phyloP scores from a whole-genome alignment of 2,888 invertebrate genomes.

The Galeruca laticollis region DNA sequence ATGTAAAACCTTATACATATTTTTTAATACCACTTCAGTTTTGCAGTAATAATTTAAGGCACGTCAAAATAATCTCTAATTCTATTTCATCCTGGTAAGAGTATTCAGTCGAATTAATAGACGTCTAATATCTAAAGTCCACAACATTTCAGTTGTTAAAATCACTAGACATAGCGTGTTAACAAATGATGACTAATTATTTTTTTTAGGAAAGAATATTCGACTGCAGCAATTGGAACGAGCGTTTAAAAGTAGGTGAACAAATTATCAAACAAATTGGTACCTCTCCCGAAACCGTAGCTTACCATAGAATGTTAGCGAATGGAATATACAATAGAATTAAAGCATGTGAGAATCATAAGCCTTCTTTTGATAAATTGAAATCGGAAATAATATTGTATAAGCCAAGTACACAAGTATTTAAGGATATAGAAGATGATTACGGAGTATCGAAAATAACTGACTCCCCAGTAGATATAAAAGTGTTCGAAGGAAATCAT shows the following conservation, averaged over 20 bases:
- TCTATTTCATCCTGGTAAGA: too few species aligned
- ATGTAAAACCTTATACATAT: too few species aligned
- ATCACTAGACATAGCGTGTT: too few species aligned
- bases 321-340: slow-evolving; percentile 47
- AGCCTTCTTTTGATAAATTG: slow-evolving; percentile 47
- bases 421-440: slow-evolving; percentile 68
- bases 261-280: slow-evolving; percentile 4
- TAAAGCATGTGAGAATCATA: slow-evolving; percentile 45
- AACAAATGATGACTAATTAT: too few species aligned
- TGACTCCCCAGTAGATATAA: slow-evolving; percentile 71
- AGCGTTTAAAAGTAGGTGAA: slow-evolving; percentile 19
- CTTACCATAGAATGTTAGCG: slow-evolving; percentile 30
- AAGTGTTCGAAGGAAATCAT: slow-evolving; percentile 81
- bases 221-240: slow-evolving; percentile 36
- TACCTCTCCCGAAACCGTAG: not conserved
- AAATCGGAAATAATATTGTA: slow-evolving; percentile 50
- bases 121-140: too few species aligned
- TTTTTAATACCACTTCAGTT: too few species aligned
- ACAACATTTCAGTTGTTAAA: too few species aligned
- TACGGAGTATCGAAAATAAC: slow-evolving; percentile 75
- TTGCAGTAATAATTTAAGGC: too few species aligned
- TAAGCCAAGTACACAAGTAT: slow-evolving; percentile 46
- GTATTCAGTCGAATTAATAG: too few species aligned
- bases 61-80: too few species aligned
- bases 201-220: slow-evolving; percentile 34